phyloP scores from a whole-genome alignment of 2,113 vertebrate genomes.

The Lepidothrix coronata region DNA sequence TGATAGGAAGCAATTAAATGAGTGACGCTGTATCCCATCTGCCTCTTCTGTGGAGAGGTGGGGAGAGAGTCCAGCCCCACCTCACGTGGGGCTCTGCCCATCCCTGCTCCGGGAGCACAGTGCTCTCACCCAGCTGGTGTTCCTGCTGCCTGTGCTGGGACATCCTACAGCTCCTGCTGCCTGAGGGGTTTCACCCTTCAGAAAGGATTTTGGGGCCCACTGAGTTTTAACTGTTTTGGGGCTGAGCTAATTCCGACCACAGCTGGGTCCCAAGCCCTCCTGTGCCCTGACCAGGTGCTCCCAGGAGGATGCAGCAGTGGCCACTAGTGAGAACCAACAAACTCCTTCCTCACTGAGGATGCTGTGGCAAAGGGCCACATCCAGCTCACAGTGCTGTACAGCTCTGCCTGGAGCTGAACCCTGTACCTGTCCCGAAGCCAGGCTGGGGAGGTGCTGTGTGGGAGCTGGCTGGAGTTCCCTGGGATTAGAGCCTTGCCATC shows the following conservation, averaged over 20 bases:
- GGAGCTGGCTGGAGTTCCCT: neutral
- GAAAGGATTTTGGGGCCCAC: neutral
- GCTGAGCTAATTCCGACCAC: neutral
- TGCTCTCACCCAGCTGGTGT: neutral
- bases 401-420: neutral
- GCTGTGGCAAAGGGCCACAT: neutral
- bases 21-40: neutral
- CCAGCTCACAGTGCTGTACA: neutral
- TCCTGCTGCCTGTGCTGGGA: neutral
- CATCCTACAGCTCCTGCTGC: neutral
- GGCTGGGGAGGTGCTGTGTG: neutral
- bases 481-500: neutral
- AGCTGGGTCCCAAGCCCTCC: neutral
- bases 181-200: neutral
- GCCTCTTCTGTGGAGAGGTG: neutral
- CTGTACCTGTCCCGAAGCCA: neutral
- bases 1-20: constrained; percentile 28
- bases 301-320: neutral
- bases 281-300: fast-evolving
- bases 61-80: neutral
- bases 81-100: neutral
- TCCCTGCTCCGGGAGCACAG: fast-evolving
- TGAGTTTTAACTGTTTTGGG: neutral
- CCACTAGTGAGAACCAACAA: fast-evolving
- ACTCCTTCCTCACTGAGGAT: neutral